Base-by-base conservation (phyloP, 2,888 invertebrate genomes). In the Helicoverpa assulta region DNA sequence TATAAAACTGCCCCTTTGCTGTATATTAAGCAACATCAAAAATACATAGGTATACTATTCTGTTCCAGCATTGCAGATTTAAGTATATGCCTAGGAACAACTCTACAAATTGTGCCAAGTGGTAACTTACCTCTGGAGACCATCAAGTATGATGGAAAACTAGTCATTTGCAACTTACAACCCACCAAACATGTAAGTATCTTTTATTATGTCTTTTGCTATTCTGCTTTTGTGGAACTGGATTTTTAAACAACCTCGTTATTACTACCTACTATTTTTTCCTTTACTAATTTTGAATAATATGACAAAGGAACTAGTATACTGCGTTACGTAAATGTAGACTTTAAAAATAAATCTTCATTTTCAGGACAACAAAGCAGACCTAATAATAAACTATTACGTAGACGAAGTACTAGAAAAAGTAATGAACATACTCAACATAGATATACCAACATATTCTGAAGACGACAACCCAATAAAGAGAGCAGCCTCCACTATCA, bases 81-180 rank as follows among this genome's bases (percentile, higher is more conserved):
- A 62, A 98, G 98, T 91, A 97, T 99, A 86, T 98, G 99, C 84
- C 95, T 99, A 76, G 99, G 99, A 43, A 99, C 99, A n/a, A 99
- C 99, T 6, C 95, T 99, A 62, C 99, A 99, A 96, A 99, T 99
- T 83, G 96, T 99, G 79, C 99, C 99, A 52, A 99, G 99, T 93
- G 99, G 99, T 16, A 98, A 98, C 92, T 95, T 99, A 81, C 99
- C 99, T 5, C 92, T 99, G 47, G 97, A 97, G 88, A 98, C 97
- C 74, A 97, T 98, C 83, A 98, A 98, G 89, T 97, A 97, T 90
- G 97, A 97, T 29, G 99, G 99, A 5, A 98, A 98, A 90, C 93
- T 99, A 63, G 98, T 98, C 19, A 98, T 99, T 84, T 98, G 99
- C 78, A 99, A 99, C 95, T 95, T 99, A 64, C 99, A 99, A 91